Base-by-base conservation (phyloP, 2,113 vertebrate genomes). In the Sisor rabdophorus region DNA sequence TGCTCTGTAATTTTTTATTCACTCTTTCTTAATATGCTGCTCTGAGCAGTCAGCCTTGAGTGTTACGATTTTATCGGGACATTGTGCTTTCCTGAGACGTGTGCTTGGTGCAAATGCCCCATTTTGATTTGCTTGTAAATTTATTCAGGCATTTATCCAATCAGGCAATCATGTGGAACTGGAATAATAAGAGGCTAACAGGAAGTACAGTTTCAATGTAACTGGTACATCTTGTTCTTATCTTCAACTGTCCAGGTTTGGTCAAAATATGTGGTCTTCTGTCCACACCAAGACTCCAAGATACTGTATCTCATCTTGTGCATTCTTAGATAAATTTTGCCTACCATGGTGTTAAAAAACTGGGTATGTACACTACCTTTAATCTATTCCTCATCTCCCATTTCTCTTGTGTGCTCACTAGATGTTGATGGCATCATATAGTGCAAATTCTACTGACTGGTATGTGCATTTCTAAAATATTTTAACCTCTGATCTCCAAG, bases 11-110 rank as follows among this genome's bases (percentile, higher is more conserved):
- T 75, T 71, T 79, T 30, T 30, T 40, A 47, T 28, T 71, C 65
- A 71, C 26, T 79, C 67, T 78, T 54, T 16, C 20, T 24, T 17
- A 71, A 76, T 53, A 82, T 72, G 67, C 77, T 79, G 52, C 70
- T 79, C 52, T 48, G 75, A 53, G 28, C 36, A 79, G 10, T 78
- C 60, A 54, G 50, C 64, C 58, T 71, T 74, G 52, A 81, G 65
- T 61, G 65, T 47, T 79, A 50, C 44, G 48, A 72, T 79, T 71
- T 59, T 19, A 58, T 73, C 44, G 19, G 55, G 73, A 77, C 79
- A 47, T 55, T 54, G 28, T 52, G 28, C 47, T 54, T 67, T 61
- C 40, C 32, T 44, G 48, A 71, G 56, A 80, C 24, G 26, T 68
- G 47, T 53, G 77, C 40, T 68, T 12, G 22, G 15, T 55, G 68